Evolutionary conservation across 2,113 vertebrate genomes (phyloP).

Genomic region (Spheniscus mendiculus): DNA sequence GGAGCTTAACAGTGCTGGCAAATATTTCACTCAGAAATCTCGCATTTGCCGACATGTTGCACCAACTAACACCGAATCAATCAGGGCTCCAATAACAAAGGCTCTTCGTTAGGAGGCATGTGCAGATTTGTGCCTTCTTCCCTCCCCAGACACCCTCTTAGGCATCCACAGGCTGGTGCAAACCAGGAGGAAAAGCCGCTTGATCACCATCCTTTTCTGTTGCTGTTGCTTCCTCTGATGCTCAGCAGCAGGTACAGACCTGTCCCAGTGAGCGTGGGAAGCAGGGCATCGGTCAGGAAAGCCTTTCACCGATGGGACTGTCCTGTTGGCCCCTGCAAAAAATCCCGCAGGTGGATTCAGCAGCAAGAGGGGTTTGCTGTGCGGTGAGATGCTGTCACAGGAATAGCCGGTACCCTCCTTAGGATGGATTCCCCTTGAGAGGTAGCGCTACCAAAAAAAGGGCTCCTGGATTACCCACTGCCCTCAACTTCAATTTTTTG

Average conservation of each 20-base stretch:
- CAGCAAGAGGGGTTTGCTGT: not conserved
- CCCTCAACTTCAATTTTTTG: not conserved
- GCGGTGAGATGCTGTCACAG: not conserved
- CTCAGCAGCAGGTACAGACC: not conserved
- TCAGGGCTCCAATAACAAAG: not conserved
- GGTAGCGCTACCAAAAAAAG: not conserved
- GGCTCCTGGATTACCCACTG: not conserved
- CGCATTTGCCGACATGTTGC: not conserved
- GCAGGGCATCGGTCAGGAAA: not conserved
- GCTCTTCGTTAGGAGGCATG: not conserved
- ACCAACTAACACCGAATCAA: constrained; percentile 17
- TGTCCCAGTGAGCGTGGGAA: not conserved
- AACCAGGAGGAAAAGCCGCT: not conserved
- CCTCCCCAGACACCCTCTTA: not conserved
- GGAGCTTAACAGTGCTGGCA: not conserved
- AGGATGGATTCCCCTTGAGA: not conserved
- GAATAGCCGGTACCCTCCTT: not conserved
- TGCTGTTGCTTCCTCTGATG: not conserved
- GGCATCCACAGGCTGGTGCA: not conserved
- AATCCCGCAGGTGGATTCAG: not conserved
- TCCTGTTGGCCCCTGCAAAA: not conserved
- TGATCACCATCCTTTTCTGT: not conserved
- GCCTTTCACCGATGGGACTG: accelerated
- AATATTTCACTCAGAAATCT: not conserved
- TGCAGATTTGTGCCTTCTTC: not conserved